A percentile compares a stretch with the other conserved stretches of the same genome.
phyloP scores from a whole-genome alignment of 2,113 vertebrate species.

The Ceuthmochares aereus region DNA sequence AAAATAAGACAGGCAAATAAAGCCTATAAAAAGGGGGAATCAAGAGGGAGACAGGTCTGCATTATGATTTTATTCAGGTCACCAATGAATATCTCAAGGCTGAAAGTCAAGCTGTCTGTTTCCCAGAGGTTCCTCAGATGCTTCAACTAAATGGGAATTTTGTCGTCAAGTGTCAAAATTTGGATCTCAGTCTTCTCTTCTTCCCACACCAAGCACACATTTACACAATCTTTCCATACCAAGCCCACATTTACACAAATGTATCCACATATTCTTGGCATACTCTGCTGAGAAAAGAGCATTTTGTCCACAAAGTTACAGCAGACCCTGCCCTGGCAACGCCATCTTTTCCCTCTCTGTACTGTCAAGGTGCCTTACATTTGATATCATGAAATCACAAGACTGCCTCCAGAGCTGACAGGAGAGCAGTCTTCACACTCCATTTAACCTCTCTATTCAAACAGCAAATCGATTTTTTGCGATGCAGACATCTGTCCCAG shows the following conservation, averaged over 20 bases:
- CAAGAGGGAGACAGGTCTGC: constrained; percentile 18
- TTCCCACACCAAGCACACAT: neutral
- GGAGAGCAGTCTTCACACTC: constrained; percentile 53
- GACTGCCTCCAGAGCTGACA: constrained; percentile 16
- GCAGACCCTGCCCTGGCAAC: neutral
- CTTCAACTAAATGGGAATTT: constrained; percentile 24
- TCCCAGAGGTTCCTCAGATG: neutral
- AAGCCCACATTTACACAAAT: neutral
- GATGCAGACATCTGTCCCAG: constrained; percentile 50
- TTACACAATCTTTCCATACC: accelerated
- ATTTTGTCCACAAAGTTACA: neutral
- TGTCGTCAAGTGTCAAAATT: neutral
- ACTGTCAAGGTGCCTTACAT: constrained; percentile 13
- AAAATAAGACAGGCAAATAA: constrained; percentile 55
- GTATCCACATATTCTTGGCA: neutral
- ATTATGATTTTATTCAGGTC: constrained; percentile 47
- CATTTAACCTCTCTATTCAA: constrained; percentile 58
- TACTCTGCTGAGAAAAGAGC: neutral
- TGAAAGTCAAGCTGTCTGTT: constrained; percentile 22
- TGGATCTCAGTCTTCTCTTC: neutral
- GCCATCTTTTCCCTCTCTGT: neutral
- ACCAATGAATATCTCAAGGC: constrained; percentile 1
- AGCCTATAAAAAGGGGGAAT: neutral
- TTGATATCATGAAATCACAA: constrained; percentile 32
- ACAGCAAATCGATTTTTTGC: constrained; percentile 20